Percentiles rank a stretch among this genome's conserved stretches.
phyloP scores from a whole-genome alignment of 1,140 invertebrate genomes.

The Andrena cerasifolii region DNA sequence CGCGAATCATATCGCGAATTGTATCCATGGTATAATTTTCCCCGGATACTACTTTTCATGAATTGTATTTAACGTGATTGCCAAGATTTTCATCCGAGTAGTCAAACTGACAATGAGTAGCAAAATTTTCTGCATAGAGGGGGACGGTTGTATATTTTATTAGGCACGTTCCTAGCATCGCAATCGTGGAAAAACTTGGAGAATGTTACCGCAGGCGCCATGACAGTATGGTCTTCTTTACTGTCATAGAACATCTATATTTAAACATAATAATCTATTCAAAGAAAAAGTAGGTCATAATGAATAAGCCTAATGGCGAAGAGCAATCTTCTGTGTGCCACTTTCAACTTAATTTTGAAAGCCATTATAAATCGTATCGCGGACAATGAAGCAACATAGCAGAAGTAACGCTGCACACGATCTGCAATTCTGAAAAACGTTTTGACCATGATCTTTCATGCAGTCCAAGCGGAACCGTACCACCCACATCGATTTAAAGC shows the following conservation, averaged over 20 bases:
- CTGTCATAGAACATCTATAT: no score
- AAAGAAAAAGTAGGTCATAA: neutral
- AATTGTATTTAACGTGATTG: no score
- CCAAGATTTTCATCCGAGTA: no score
- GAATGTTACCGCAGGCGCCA: neutral
- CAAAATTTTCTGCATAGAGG: no score
- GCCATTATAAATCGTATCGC: neutral
- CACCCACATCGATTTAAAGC: constrained; percentile 36
- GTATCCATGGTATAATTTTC: no score
- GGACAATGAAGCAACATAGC: constrained; percentile 25
- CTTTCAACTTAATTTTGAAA: constrained; percentile 7
- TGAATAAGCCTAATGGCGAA: neutral
- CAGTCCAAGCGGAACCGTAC: constrained; percentile 29
- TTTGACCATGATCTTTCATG: constrained; percentile 52
- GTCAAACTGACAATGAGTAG: no score
- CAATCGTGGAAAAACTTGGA: neutral
- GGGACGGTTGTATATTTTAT: no score
- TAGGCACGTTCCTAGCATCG: no score
- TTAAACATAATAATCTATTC: neutral
- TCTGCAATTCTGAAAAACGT: constrained; percentile 50
- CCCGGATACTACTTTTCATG: no score
- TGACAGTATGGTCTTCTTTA: neutral
- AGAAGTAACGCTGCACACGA: constrained; percentile 17
- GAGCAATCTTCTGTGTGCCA: neutral
- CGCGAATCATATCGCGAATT: neutral